Evolutionary conservation across 2,797 vertebrate genomes (phyloP), one percentile per base, ranked within the genome.

Genomic region (Protosalanx chinensis): DNA sequence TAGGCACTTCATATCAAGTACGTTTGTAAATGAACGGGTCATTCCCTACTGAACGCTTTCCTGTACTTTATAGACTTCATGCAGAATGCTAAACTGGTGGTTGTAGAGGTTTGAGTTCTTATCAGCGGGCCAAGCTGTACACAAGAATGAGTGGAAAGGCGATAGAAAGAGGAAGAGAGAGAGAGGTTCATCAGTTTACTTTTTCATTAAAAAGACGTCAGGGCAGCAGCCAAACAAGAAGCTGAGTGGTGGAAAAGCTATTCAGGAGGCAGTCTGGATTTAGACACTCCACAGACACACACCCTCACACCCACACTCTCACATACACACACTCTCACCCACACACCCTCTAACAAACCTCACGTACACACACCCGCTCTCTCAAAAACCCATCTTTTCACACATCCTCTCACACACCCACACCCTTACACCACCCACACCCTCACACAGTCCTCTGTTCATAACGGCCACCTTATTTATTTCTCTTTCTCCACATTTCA

Each of bases 151-250:
- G 5, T 74, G 23, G 15, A 13, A n/a, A 33, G 1, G 33, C 33
- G 32, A 64, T 18, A 64, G 32, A 15, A 32, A 8, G 32, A 4
- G 37, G 29, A 5, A 16, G 64, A 29, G 0, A 71, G 67, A 59
- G 56, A 65, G 62, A 56, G 35, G 72, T 70, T 35, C 35, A 3
- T 46, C 41, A 46, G 68, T 77, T 75, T 20, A 79, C 70, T 60
- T 62, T 70, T 72, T 79, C 68, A 35, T 71, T 77, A 75, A 67
- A 68, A 63, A 67, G 76, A 73, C 51, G 46, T 75, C 74, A 76
- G 69, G 64, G 30, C 27, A n/a, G 68, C 16, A 46, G 62, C 78
- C 69, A 79, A 80, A 80, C 80, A 79, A 75, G 74, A 85, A 77
- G 77, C 49, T 64, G n/a, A n/a, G 68, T 67, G 70, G 33, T 74